Conservation (phyloP, 1,140 invertebrate species). For the Ceratosolen solmsi region DNA sequence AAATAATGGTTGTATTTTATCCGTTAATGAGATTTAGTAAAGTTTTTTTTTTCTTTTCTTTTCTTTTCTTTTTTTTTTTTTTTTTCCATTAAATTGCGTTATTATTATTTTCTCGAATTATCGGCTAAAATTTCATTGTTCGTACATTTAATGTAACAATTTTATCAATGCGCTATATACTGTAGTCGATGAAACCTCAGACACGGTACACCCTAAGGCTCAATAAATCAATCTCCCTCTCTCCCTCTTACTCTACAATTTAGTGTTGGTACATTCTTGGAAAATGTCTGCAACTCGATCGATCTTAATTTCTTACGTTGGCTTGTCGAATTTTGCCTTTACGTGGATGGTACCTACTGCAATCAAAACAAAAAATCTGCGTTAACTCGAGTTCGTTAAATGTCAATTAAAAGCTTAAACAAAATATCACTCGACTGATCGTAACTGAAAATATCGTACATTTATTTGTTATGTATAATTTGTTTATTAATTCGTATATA, state of each 20-base stretch:
- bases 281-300: neutral
- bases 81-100: too few species aligned
- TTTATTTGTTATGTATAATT: too few species aligned
- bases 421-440: too few species aligned
- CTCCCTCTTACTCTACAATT: neutral
- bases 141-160: neutral
- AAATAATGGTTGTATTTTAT: too few species aligned
- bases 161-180: neutral
- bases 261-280: neutral
- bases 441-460: too few species aligned
- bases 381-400: neutral
- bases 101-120: neutral
- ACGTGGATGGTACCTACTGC: neutral
- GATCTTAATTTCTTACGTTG: neutral
- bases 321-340: neutral
- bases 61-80: too few species aligned
- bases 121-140: neutral
- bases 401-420: neutral
- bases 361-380: neutral
- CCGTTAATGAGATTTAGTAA: too few species aligned
- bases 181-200: neutral
- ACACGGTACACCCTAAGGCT: neutral
- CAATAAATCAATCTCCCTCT: constrained; percentile 6
- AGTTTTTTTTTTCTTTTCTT: too few species aligned
- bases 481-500: too few species aligned